Evolutionary conservation across 2,888 invertebrate genomes (phyloP).

Genomic region (Eutolmus rufibarbis): DNA sequence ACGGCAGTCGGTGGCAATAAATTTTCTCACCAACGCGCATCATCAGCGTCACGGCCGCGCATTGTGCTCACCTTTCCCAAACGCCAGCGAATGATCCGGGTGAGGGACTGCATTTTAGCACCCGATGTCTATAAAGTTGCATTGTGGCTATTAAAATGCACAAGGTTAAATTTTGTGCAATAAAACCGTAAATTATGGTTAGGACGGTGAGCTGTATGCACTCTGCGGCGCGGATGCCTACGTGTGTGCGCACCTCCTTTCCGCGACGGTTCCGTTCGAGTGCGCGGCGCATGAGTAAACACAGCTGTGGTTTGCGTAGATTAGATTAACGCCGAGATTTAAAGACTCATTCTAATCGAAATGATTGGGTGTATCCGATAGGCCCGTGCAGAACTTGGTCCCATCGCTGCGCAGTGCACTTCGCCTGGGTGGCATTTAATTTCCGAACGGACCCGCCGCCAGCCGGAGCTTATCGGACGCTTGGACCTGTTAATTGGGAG

Average conservation of each 20-base stretch:
- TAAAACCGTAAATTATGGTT: conserved; percentile 30
- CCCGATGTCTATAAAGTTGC: conserved; percentile 22
- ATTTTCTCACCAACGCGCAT: conserved; percentile 35
- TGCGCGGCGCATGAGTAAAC: conserved; percentile 23
- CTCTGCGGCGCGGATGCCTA: not conserved
- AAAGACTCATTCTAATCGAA: not conserved
- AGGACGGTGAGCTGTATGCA: not conserved
- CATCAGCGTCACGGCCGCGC: not conserved
- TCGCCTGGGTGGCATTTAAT: conserved; percentile 22
- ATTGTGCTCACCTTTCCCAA: not conserved
- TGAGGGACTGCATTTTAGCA: conserved; percentile 20
- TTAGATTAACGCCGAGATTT: conserved; percentile 19
- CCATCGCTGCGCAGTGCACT: not conserved
- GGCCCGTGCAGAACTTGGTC: not conserved
- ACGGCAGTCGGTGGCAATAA: conserved; percentile 1
- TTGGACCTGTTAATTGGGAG: conserved; percentile 3
- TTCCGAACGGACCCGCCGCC: not conserved
- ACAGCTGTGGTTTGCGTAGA: conserved; percentile 23
- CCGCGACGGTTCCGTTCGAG: not conserved
- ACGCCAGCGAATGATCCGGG: not conserved
- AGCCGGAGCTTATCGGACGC: not conserved
- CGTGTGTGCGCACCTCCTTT: conserved; percentile 24
- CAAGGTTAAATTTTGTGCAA: conserved; percentile 34
- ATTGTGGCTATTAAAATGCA: conserved; percentile 24
- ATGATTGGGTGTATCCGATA: conserved; percentile 18